phyloP scores from a whole-genome alignment of 2,797 vertebrate genomes.

The Chaetophractus vellerosus region DNA sequence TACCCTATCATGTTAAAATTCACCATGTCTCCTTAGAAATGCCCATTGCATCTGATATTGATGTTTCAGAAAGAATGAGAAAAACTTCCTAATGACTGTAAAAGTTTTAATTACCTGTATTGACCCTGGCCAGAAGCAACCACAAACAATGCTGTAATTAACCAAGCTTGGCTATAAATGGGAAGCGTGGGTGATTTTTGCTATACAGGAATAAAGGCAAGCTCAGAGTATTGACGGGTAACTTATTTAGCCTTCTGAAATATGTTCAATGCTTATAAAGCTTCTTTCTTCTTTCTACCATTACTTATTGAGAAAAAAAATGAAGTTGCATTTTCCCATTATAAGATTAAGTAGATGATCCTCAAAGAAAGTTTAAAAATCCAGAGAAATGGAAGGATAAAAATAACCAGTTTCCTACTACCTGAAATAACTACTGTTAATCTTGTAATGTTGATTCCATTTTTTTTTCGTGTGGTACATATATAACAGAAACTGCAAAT shows the following conservation, averaged over 20 bases:
- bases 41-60: neutral
- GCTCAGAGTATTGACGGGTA: neutral
- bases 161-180: slow-evolving; percentile 62
- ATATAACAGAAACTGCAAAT: neutral
- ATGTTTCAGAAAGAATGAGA: slow-evolving; percentile 46
- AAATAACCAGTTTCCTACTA: neutral
- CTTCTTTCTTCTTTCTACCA: neutral
- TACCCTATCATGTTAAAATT: slow-evolving; percentile 11
- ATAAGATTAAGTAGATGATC: slow-evolving; percentile 1
- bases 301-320: neutral
- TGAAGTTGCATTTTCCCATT: neutral
- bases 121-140: slow-evolving; percentile 66
- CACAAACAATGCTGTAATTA: slow-evolving; percentile 72
- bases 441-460: neutral
- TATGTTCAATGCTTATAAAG: neutral
- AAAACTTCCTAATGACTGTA: slow-evolving; percentile 60
- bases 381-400: neutral
- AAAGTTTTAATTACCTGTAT: slow-evolving; percentile 69
- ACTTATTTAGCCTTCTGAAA: neutral
- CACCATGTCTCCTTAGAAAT: neutral
- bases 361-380: slow-evolving; percentile 40
- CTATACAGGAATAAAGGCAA: neutral
- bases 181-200: slow-evolving; percentile 62
- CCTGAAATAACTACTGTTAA: slow-evolving; percentile 38
- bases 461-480: neutral